A percentile compares a stretch with the other conserved stretches of the same genome.
Evolutionary conservation across 2,888 invertebrate genomes (phyloP).

Genomic region (Entomobrya multifasciata): DNA sequence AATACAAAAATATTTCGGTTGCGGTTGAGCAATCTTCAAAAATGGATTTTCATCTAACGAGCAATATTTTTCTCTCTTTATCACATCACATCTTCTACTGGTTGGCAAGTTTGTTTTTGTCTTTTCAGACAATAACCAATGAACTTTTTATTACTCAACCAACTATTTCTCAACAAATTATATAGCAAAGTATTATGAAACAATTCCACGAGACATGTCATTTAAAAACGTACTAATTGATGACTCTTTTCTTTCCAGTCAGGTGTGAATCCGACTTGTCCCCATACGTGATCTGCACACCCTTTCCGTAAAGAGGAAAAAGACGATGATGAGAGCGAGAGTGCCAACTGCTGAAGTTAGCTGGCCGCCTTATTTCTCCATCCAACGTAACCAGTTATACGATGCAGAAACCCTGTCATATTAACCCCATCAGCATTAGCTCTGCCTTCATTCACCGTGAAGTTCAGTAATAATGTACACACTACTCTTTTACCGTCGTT

Average conservation of each 20-base stretch:
- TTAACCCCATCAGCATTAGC: too few relatives aligned
- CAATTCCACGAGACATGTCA: constrained; percentile 56
- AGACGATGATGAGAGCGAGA: too few relatives aligned
- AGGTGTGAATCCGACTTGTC: constrained; percentile 74
- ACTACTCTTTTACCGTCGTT: too few relatives aligned
- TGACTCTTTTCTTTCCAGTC: constrained; percentile 70
- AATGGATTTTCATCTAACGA: neutral
- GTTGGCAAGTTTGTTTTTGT: constrained; percentile 52
- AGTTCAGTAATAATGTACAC: too few relatives aligned
- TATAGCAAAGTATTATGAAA: neutral
- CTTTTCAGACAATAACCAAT: constrained; percentile 16
- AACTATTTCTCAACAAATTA: neutral
- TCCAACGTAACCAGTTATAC: too few relatives aligned
- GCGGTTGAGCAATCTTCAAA: too few relatives aligned
- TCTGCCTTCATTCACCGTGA: too few relatives aligned
- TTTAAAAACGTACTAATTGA: constrained; percentile 68
- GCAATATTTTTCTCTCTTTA: neutral
- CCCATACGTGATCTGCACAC: constrained; percentile 48
- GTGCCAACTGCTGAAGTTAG: constrained; percentile 2
- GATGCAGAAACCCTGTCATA: too few relatives aligned
- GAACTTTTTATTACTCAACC: constrained; percentile 58
- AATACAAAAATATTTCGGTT: too few relatives aligned
- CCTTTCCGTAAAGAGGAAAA: neutral
- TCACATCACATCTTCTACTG: constrained; percentile 27
- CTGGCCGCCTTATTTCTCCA: neutral